Percentiles rank a stretch among this genome's conserved stretches.
phyloP scores from a whole-genome alignment of 1,140 invertebrate genomes.

The Vanessa tameamea region DNA sequence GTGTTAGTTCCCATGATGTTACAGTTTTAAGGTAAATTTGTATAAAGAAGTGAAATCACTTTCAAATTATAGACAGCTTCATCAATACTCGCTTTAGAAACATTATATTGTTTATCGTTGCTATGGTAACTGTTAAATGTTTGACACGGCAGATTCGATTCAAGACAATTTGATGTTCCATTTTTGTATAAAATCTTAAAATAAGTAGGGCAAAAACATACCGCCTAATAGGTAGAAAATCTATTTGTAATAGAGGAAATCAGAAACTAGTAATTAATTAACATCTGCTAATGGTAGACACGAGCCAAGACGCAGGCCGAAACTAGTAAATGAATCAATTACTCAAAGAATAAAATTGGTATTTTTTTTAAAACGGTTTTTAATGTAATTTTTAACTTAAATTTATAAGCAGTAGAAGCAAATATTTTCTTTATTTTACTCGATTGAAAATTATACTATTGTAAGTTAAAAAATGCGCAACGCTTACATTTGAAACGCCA shows the following conservation, averaged over 20 bases:
- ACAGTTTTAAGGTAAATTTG: not conserved
- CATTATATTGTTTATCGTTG: constrained; percentile 20
- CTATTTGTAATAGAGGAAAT: too few relatives aligned
- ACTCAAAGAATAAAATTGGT: too few relatives aligned
- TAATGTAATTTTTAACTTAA: too few relatives aligned
- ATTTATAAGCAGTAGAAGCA: too few relatives aligned
- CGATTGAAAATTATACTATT: not conserved
- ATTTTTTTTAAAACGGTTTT: too few relatives aligned
- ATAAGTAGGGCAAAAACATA: not conserved
- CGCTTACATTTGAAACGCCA: constrained; percentile 49
- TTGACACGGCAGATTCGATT: not conserved
- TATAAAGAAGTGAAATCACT: constrained; percentile 1
- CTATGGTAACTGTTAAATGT: constrained; percentile 29
- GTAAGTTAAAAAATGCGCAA: constrained; percentile 64
- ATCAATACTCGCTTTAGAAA: not conserved
- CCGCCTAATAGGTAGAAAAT: not conserved
- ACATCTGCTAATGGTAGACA: too few relatives aligned
- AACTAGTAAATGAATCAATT: too few relatives aligned
- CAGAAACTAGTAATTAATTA: too few relatives aligned
- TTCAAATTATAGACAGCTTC: constrained; percentile 3
- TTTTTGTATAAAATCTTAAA: not conserved
- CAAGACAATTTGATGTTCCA: not conserved
- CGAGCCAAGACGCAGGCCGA: too few relatives aligned
- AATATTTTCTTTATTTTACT: too few relatives aligned
- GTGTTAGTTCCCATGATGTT: constrained; percentile 49